Evolutionary conservation across 1,140 invertebrate species (phyloP).

Genomic region (Drosophila triauraria): DNA sequence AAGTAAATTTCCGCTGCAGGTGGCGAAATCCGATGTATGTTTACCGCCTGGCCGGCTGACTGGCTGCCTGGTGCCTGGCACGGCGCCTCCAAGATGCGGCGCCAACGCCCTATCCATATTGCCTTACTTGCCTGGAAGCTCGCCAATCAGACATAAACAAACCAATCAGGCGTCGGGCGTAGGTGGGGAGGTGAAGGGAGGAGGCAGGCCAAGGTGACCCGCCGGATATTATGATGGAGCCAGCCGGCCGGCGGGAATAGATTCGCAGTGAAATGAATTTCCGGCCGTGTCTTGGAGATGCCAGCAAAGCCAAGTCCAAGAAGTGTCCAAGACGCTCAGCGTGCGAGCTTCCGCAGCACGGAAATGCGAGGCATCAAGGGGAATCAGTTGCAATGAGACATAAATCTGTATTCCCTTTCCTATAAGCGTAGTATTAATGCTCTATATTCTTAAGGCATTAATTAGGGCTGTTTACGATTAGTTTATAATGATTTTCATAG

Average conservation of each 20-base stretch:
- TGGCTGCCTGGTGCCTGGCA: neutral
- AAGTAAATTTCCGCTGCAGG: constrained; percentile 37
- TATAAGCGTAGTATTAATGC: no score
- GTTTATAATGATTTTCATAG: no score
- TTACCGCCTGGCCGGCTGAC: constrained; percentile 8
- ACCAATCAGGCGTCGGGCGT: neutral
- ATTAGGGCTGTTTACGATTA: no score
- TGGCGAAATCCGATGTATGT: constrained; percentile 13
- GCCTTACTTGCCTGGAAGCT: constrained; percentile 7
- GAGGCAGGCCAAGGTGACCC: constrained; percentile 1
- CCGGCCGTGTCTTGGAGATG: constrained; percentile 19
- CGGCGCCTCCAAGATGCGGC: constrained; percentile 23
- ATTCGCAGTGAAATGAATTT: constrained; percentile 49
- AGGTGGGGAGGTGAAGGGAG: neutral
- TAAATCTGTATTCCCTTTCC: no score
- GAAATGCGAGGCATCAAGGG: constrained; percentile 29
- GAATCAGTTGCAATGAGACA: constrained; percentile 5
- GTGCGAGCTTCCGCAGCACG: constrained; percentile 26
- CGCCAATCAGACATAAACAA: constrained; percentile 26
- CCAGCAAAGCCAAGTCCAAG: constrained; percentile 8
- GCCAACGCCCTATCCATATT: constrained; percentile 22
- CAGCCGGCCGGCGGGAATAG: constrained; percentile 6
- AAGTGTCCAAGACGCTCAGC: neutral
- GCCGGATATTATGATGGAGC: constrained; percentile 40
- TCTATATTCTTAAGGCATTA: no score